Evolutionary conservation across 1,140 invertebrate genomes (phyloP).

Genomic region (Hylaeus anthracinus): DNA sequence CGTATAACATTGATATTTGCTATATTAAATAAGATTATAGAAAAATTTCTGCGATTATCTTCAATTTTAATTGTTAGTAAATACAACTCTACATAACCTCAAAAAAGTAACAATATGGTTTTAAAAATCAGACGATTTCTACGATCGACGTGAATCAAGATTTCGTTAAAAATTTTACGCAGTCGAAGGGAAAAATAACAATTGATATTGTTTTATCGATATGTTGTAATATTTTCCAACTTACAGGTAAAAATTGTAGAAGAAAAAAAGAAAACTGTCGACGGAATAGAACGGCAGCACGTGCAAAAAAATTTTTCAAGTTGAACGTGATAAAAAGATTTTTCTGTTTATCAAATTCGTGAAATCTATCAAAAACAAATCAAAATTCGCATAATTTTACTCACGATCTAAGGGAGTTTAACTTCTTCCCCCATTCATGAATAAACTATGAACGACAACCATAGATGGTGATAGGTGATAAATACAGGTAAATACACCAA

Average conservation of each 20-base stretch:
- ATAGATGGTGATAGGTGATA: too few relatives aligned
- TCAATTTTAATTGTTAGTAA: neutral
- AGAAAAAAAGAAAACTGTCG: neutral
- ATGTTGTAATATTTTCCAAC: neutral
- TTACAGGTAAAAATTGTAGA: neutral
- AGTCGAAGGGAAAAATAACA: neutral
- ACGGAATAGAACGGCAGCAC: neutral
- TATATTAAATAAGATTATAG: neutral
- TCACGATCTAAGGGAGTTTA: too few relatives aligned
- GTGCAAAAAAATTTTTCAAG: neutral
- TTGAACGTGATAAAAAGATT: neutral
- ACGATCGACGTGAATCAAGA: neutral
- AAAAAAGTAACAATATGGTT: slow-evolving; percentile 22
- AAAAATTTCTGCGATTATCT: neutral
- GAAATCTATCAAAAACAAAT: neutral
- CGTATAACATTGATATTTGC: neutral
- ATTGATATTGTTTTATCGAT: neutral
- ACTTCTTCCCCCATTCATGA: neutral
- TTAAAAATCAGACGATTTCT: neutral
- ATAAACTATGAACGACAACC: neutral
- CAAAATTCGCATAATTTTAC: neutral
- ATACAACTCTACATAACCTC: slow-evolving; percentile 1
- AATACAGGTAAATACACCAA: too few relatives aligned
- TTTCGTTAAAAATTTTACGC: neutral
- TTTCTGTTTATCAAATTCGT: neutral